Conservation (phyloP, 2,113 vertebrate species). For the human (Homo sapiens) region GRCh38 chr12:88987501-88988000, state of each 20-base stretch:
- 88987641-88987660: neutral
- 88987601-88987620: neutral
- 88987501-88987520: neutral
- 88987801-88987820: conserved; percentile 6
- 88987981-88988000: neutral
- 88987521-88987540: neutral
- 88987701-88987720: neutral
- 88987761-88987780: neutral
- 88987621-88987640: neutral
- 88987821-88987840: neutral
- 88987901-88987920: neutral
- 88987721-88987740: neutral
- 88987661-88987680: neutral
- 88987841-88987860: neutral
- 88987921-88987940: neutral
- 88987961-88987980: neutral
- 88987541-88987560: neutral
- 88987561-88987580: neutral
- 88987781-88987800: neutral
- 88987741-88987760: neutral
- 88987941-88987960: neutral
- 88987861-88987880: conserved; percentile 26
- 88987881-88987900: neutral
- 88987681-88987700: neutral
- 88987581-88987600: neutral